phyloP scores from a whole-genome alignment of 2,797 vertebrate species.

The Sebastiscus tertius region DNA sequence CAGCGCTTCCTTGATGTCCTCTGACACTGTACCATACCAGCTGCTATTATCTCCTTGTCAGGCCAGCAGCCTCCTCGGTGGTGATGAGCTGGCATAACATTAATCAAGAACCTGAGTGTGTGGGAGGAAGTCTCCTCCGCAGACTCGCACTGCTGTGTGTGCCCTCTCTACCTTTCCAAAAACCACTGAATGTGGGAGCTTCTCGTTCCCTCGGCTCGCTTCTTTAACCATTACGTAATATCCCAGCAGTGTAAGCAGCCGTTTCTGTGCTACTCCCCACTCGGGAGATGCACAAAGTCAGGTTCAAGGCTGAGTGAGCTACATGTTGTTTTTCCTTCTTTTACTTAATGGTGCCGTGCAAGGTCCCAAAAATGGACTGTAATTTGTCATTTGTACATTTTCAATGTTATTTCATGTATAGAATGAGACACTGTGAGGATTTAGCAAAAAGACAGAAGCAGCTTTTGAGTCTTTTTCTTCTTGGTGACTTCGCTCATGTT shows the following conservation, averaged over 20 bases:
- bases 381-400: not conserved
- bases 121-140: conserved; percentile 63
- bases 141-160: conserved; percentile 27
- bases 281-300: conserved; percentile 11
- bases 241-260: conserved; percentile 17
- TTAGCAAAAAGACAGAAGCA: not conserved
- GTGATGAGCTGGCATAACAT: conserved; percentile 70
- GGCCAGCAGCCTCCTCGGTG: conserved; percentile 56
- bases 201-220: conserved; percentile 36
- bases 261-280: not conserved
- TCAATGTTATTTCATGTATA: not conserved
- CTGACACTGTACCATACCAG: conserved; percentile 40
- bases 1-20: conserved; percentile 37
- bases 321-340: not conserved
- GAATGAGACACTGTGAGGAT: not conserved
- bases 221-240: conserved; percentile 54
- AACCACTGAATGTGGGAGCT: conserved; percentile 50
- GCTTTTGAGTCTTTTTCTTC: not conserved
- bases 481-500: not conserved
- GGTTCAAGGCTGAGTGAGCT: conserved; percentile 10
- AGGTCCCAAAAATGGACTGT: not conserved
- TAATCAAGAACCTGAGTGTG: conserved; percentile 59
- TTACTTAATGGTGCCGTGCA: not conserved
- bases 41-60: conserved; percentile 68
- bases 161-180: conserved; percentile 48